Percentiles rank a stretch among this genome's conserved stretches.
Conservation (phyloP, 2,113 vertebrate species). For the Aix galericulata region DNA sequence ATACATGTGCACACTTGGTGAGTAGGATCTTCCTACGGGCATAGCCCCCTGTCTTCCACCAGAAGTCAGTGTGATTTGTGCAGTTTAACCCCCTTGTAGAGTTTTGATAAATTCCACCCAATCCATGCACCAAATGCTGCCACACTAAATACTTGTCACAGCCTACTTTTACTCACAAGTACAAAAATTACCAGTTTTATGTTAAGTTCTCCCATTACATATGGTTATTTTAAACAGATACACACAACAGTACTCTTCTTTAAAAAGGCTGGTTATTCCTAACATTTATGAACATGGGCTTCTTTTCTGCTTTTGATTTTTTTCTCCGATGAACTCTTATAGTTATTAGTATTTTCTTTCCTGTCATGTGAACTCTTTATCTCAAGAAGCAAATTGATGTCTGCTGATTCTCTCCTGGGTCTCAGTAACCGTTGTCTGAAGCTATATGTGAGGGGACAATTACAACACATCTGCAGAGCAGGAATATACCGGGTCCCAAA, state of each 20-base stretch:
- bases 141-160: not conserved
- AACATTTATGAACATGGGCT: not conserved
- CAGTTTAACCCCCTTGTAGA: not conserved
- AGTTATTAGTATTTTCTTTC: slow-evolving; percentile 41
- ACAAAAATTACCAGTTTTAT: not conserved
- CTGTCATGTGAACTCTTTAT: slow-evolving; percentile 31
- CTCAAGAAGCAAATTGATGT: slow-evolving; percentile 57
- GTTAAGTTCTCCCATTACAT: not conserved
- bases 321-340: not conserved
- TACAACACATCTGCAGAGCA: not conserved
- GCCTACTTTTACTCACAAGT: not conserved
- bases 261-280: not conserved
- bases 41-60: not conserved
- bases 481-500: not conserved
- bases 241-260: not conserved
- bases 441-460: slow-evolving; percentile 1
- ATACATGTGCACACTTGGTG: not conserved
- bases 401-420: not conserved
- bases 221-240: not conserved
- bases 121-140: not conserved
- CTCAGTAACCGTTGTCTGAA: not conserved
- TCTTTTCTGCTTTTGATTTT: not conserved
- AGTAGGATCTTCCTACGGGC: slow-evolving; percentile 4
- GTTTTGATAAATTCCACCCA: not conserved
- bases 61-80: not conserved